Percentiles rank a stretch among this genome's conserved stretches.
phyloP scores from a whole-genome alignment of 2,797 vertebrate genomes.

The Periparus ater region DNA sequence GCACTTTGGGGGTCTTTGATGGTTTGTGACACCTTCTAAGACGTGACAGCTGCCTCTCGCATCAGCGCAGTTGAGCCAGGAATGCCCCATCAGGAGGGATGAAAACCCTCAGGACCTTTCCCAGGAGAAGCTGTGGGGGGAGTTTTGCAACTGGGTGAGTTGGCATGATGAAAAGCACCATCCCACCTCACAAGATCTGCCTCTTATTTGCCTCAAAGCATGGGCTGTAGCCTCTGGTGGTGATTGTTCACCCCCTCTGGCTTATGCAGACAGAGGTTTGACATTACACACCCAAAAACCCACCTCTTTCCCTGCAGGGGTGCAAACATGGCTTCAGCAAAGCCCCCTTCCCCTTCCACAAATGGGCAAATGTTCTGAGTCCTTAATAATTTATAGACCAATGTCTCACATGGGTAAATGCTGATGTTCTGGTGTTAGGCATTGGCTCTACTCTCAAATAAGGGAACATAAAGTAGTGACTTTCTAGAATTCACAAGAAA shows the following conservation, averaged over 20 bases:
- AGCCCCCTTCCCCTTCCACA: not conserved
- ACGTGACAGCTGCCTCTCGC: not conserved
- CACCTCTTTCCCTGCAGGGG: not conserved
- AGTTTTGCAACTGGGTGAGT: not conserved
- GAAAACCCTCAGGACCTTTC: not conserved
- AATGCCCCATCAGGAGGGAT: not conserved
- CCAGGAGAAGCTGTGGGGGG: not conserved
- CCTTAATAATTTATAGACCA: not conserved
- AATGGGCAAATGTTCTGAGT: not conserved
- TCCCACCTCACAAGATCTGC: not conserved
- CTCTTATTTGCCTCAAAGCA: not conserved
- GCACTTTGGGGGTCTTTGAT: not conserved
- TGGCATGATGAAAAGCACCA: not conserved
- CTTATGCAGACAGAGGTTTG: not conserved
- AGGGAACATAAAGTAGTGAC: not conserved
- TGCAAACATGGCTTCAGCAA: not conserved
- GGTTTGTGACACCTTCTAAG: not conserved
- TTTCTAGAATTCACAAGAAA: not conserved
- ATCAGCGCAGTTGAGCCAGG: rapidly evolving
- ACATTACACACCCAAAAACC: not conserved
- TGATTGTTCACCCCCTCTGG: not conserved
- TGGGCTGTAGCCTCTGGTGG: not conserved
- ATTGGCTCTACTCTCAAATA: not conserved
- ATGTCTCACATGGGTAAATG: not conserved
- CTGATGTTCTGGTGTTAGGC: too few relatives aligned